Base-by-base conservation (phyloP, 30 jellyfish, hydroid and myxozoan genomes). In the Hydractinia echinata region DNA sequence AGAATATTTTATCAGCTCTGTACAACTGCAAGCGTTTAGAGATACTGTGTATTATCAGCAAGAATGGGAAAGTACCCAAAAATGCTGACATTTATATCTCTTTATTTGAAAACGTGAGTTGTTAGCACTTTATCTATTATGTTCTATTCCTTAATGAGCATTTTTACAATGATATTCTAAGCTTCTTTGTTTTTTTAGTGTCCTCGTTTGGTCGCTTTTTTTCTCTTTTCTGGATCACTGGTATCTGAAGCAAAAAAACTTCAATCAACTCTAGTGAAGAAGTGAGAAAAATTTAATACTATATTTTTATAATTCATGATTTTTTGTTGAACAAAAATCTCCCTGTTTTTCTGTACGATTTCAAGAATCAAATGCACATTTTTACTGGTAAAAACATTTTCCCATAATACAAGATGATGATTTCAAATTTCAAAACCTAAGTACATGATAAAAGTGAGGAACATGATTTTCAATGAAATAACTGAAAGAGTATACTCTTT, bases 211-310 rank as follows among this genome's bases (percentile, higher is more conserved):
- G 92, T 88, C 50, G 96, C 84, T 56, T 81, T 93, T 55, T 95
- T 88, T 19, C 83, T 86, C 68, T 87, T 87, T 55, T 93, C 96
- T 69, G 99, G 99, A 7, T 90, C 89, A 6, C 19, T 91, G 13
- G 62, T 67, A n/a, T 48, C 69, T 7, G 84, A 77, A 16, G 74
- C 96, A 11, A 83, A 62, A 51, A 51, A 51, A 39, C 21, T 93
- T 54, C 88, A 84, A 73, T 64, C 72, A 48, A 87, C 77, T 44
- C 86, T 93, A 7, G 73, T 71, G 9, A 84, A 74, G 61, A 77
- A 88, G 99, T 93, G 81, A 51, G 76, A 6, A 49, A 18, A 54
- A 20, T 15, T 68, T 0, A 11, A 15, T 16, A 11, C 1, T 20
- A 68, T 68, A 14, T 68, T 14, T 30, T 14, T 68, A 10, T 30